Percentiles rank a stretch among this genome's conserved stretches.
Conservation (phyloP, 2,797 vertebrate species). For the Chloroceryle amazona region DNA sequence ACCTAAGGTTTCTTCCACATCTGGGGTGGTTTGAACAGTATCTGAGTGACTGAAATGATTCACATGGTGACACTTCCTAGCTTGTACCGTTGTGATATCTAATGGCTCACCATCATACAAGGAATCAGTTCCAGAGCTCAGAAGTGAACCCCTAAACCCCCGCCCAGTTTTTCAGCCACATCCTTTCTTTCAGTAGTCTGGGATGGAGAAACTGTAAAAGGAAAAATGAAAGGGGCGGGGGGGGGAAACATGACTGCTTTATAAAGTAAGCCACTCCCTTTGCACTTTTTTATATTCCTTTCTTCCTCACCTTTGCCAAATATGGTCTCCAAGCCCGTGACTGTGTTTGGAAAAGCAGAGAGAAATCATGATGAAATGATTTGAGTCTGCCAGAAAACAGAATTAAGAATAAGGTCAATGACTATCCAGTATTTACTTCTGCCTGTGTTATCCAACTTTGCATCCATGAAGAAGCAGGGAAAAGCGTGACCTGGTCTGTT, state of each 20-base stretch:
- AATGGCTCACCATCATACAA: neutral
- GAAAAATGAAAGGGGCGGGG: neutral
- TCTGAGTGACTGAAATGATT: neutral
- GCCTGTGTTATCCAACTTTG: neutral
- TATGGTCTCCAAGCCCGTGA: neutral
- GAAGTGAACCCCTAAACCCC: neutral
- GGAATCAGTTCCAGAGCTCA: neutral
- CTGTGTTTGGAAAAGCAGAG: neutral
- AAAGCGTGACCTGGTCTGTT: neutral
- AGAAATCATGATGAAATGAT: neutral
- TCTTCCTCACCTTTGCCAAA: neutral
- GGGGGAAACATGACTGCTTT: neutral
- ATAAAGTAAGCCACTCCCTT: neutral
- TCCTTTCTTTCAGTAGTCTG: neutral
- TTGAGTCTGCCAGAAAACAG: neutral
- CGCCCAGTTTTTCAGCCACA: neutral
- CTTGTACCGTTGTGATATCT: neutral
- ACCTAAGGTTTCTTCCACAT: neutral
- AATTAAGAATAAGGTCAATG: neutral
- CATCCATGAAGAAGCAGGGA: neutral
- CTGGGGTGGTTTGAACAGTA: fast-evolving
- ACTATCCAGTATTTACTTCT: neutral
- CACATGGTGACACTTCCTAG: neutral
- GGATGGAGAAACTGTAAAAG: neutral
- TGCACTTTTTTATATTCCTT: neutral